Conservation (phyloP, 2,797 vertebrate species). For the Phalanger gymnotis region DNA sequence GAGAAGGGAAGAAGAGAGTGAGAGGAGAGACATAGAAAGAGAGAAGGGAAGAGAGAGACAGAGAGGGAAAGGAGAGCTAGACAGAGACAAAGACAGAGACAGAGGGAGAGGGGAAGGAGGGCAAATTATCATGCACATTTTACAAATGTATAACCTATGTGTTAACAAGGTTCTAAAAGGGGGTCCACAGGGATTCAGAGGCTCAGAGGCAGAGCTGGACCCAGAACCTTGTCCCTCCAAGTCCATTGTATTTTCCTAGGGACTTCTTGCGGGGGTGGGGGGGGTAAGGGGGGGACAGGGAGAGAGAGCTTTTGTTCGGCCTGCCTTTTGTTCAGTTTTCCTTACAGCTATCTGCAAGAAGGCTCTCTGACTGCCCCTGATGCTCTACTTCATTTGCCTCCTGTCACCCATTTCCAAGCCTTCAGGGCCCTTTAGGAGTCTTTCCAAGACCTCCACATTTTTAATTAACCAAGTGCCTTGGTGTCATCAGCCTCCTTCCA, state of each 20-base stretch:
- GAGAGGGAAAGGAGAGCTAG: not conserved
- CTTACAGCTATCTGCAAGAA: slow-evolving; percentile 28
- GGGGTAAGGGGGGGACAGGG: no score
- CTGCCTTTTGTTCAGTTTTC: slow-evolving; percentile 29
- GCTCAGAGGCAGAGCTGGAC: not conserved
- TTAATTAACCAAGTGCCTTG: slow-evolving; percentile 79
- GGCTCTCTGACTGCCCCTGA: slow-evolving; percentile 43
- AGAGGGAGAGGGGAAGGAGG: not conserved
- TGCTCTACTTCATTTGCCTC: slow-evolving; percentile 67
- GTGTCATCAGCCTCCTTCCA: slow-evolving; percentile 72
- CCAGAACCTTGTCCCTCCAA: not conserved
- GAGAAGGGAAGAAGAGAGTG: no score
- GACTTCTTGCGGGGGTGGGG: not conserved
- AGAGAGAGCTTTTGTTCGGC: not conserved
- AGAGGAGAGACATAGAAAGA: no score
- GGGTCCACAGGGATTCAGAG: not conserved
- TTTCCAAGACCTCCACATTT: slow-evolving; percentile 71
- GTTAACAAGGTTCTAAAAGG: not conserved
- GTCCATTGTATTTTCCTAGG: not conserved
- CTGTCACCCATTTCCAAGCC: slow-evolving; percentile 64
- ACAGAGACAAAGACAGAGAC: not conserved
- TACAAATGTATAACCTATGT: no score
- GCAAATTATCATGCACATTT: not conserved
- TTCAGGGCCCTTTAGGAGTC: slow-evolving; percentile 66
- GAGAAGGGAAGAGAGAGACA: no score